Conservation (phyloP, 2,888 invertebrate genomes). For the Cephus runcator region DNA sequence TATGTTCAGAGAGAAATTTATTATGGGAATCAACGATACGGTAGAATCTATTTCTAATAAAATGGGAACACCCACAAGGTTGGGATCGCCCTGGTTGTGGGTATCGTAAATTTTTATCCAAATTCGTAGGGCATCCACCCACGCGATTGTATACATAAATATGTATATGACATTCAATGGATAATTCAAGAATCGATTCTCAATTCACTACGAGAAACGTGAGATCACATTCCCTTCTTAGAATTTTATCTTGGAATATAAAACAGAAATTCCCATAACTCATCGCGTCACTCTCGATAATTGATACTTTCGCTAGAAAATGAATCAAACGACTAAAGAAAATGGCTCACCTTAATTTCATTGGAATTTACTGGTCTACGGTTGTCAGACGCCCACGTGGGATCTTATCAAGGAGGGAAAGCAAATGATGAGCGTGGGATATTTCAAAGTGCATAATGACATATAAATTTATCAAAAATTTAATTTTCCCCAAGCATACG, state of each 20-base stretch:
- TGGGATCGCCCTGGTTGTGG: neutral
- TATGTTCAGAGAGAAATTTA: too few relatives aligned
- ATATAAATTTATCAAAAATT: neutral
- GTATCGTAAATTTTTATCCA: neutral
- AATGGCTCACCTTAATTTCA: neutral
- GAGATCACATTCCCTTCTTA: neutral
- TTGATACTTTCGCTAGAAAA: neutral
- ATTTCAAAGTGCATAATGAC: neutral
- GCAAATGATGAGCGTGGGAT: neutral
- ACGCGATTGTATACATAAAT: conserved; percentile 3
- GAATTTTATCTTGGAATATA: neutral
- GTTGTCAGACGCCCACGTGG: conserved; percentile 6
- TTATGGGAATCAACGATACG: neutral
- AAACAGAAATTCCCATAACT: neutral
- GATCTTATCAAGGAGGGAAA: neutral
- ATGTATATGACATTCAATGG: neutral
- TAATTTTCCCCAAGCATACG: neutral
- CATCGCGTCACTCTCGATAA: neutral
- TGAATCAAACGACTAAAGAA: too few relatives aligned
- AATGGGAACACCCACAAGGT: conserved; percentile 2
- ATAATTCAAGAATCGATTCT: neutral
- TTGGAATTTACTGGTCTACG: conserved; percentile 15
- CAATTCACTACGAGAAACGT: neutral
- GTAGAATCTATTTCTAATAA: conserved; percentile 6
- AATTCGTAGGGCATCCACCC: neutral